Evolutionary conservation across 2,888 invertebrate genomes (phyloP).

Genomic region (Eurytoma californica): DNA sequence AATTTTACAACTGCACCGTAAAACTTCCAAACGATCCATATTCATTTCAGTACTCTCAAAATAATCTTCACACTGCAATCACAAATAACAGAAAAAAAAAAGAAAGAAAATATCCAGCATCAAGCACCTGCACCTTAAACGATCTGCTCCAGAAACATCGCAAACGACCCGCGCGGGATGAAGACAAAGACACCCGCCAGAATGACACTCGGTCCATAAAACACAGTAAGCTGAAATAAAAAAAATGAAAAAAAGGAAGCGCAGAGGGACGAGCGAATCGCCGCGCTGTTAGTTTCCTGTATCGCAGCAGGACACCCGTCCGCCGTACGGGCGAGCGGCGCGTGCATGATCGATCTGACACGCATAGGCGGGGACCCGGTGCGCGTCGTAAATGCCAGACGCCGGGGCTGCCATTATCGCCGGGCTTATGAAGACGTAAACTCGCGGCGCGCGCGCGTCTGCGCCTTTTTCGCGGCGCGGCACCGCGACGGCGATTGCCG

Average conservation of each 20-base stretch:
- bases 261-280: constrained; percentile 32
- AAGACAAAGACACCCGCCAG: too few species aligned
- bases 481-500: constrained; percentile 8
- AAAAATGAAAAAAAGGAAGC: constrained; percentile 9
- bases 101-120: too few species aligned
- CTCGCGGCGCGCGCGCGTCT: background rate
- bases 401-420: constrained; percentile 21
- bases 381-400: constrained; percentile 65
- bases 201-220: too few species aligned
- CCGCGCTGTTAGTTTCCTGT: constrained; percentile 65
- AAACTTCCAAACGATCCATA: too few species aligned
- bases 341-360: constrained; percentile 73
- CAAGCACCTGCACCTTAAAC: too few species aligned
- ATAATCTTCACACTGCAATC: too few species aligned
- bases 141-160: too few species aligned
- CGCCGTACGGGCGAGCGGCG: constrained; percentile 50
- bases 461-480: constrained; percentile 42
- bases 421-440: constrained; percentile 8
- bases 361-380: constrained; percentile 64
- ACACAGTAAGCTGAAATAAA: background rate
- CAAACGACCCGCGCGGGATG: too few species aligned
- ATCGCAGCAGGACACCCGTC: constrained; percentile 68
- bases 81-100: too few species aligned
- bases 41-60: too few species aligned
- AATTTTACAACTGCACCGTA: too few species aligned